phyloP scores from a whole-genome alignment of 2,113 vertebrate genomes.

The Fulica atra region DNA sequence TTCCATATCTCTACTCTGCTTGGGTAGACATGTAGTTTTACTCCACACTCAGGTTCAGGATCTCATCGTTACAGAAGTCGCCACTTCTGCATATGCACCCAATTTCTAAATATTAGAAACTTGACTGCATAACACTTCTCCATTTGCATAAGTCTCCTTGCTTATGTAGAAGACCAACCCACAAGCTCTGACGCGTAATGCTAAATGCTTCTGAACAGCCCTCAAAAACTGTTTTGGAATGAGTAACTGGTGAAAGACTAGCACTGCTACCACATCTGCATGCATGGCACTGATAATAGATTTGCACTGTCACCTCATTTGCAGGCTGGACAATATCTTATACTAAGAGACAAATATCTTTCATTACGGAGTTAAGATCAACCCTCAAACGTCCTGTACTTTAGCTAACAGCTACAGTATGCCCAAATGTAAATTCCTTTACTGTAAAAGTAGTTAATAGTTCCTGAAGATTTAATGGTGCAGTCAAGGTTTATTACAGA shows the following conservation, averaged over 20 bases:
- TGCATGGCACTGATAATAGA: neutral
- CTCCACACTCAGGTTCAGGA: neutral
- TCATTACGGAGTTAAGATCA: neutral
- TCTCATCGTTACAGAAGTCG: neutral
- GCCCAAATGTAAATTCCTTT: neutral
- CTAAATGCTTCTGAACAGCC: neutral
- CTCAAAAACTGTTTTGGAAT: neutral
- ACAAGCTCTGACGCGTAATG: neutral
- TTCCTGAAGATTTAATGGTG: neutral
- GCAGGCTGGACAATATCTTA: neutral
- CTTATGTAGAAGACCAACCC: neutral
- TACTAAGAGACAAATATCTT: neutral
- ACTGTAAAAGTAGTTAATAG: neutral
- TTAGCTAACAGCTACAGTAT: neutral
- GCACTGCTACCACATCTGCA: neutral
- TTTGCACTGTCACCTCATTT: neutral
- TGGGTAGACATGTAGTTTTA: neutral
- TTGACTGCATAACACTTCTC: neutral
- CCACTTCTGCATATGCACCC: no score
- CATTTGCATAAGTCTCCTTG: rapidly evolving
- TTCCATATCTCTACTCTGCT: neutral
- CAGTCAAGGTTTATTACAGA: slow-evolving; percentile 28
- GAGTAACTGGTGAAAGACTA: neutral
- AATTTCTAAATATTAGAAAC: neutral
- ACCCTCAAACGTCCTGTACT: neutral